phyloP scores from a whole-genome alignment of 2,888 invertebrate genomes.

The Pelosia muscerda region DNA sequence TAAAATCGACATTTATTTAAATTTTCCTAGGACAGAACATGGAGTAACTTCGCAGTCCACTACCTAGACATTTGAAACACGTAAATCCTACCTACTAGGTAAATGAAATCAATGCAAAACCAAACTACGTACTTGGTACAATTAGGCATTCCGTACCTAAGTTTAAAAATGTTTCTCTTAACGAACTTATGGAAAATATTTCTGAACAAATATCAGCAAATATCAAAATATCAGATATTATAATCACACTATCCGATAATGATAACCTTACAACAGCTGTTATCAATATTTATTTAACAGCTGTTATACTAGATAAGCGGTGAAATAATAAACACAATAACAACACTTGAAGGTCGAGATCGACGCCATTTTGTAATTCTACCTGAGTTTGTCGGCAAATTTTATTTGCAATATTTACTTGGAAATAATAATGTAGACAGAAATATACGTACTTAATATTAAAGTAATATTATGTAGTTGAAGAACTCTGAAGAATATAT shows the following conservation, averaged over 20 bases:
- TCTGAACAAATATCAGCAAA: constrained; percentile 1
- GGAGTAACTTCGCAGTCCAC: not conserved
- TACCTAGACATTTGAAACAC: not conserved
- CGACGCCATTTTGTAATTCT: constrained; percentile 43
- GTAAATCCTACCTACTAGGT: no score
- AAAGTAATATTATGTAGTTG: constrained; percentile 9
- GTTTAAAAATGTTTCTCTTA: not conserved
- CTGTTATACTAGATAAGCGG: not conserved
- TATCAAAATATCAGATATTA: not conserved
- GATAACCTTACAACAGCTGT: not conserved
- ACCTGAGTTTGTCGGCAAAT: constrained; percentile 32
- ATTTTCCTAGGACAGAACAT: not conserved
- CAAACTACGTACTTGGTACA: not conserved
- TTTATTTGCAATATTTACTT: constrained; percentile 14
- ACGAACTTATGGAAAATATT: not conserved
- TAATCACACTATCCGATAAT: not conserved
- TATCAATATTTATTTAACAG: not conserved
- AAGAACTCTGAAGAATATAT: constrained; percentile 12
- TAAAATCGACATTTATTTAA: not conserved
- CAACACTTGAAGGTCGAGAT: constrained; percentile 50
- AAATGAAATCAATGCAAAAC: not conserved
- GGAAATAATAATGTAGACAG: not conserved
- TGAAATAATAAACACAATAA: constrained; percentile 35
- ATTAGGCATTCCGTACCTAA: not conserved
- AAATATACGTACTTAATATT: constrained; percentile 13